These are phyloP conservation scores for Ganaspis sp. DNA, from an alignment of 1,140 invertebrate species.

Conservation along the genomic window DNA sequence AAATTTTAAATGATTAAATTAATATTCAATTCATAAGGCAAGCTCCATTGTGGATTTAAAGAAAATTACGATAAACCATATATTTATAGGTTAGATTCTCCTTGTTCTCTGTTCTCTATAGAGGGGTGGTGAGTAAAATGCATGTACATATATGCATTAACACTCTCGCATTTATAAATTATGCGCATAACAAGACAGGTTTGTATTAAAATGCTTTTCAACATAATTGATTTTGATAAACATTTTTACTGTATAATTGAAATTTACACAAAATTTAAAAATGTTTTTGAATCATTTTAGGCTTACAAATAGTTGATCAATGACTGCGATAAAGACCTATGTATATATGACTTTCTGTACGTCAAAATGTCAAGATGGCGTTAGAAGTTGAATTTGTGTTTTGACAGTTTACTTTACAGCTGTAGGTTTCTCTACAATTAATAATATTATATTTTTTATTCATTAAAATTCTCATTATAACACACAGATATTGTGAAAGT, in stretches of 20 bases:
- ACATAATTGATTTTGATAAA: too few species aligned
- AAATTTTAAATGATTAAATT: background rate
- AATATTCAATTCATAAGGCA: background rate
- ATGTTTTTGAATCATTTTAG: background rate
- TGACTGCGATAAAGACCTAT: background rate
- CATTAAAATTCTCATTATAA: background rate
- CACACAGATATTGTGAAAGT: background rate
- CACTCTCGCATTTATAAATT: too few species aligned
- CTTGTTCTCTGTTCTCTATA: too few species aligned
- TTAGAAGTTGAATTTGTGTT: constrained; percentile 4
- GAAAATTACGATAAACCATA: background rate
- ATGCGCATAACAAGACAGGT: too few species aligned
- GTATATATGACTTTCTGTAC: too few species aligned
- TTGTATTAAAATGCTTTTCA: background rate
- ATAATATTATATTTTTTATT: background rate
- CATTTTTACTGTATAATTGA: background rate
- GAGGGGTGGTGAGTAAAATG: too few species aligned
- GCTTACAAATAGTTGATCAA: constrained; percentile 10
- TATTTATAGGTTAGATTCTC: too few species aligned
- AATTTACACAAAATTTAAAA: background rate
- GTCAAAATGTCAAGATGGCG: constrained; percentile 31
- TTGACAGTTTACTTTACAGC: background rate
- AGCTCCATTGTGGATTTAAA: too few species aligned
- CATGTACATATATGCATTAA: too few species aligned
- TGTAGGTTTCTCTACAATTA: background rate